These are phyloP conservation scores for Columbina picui DNA, from an alignment of 2,113 vertebrate species.

Conservation along the genomic window DNA sequence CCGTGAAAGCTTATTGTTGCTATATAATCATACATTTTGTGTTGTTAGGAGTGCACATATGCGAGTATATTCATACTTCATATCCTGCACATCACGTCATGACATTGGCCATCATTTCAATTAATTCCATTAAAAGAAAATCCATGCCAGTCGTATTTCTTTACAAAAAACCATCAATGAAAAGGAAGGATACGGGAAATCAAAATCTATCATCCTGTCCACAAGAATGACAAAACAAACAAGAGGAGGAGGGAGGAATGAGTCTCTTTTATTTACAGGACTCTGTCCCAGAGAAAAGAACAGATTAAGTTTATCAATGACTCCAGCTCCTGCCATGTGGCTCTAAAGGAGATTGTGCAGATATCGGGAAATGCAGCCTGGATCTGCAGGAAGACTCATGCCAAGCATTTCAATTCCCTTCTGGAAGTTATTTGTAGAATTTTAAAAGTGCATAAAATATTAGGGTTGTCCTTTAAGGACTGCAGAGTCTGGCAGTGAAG, in stretches of 20 bases:
- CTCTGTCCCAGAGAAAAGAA: not conserved
- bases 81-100: not conserved
- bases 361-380: not conserved
- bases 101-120: not conserved
- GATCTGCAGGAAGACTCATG: not conserved
- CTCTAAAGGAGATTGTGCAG: not conserved
- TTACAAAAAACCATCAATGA: not conserved
- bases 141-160: not conserved
- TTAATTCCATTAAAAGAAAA: not conserved
- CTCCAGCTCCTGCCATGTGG: not conserved
- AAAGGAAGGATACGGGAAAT: not conserved
- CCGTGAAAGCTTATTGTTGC: not conserved
- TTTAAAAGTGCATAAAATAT: not conserved
- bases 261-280: not conserved
- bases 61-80: not conserved
- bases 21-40: not conserved
- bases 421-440: not conserved
- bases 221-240: not conserved
- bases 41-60: not conserved
- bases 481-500: not conserved
- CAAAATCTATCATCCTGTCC: not conserved
- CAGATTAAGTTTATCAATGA: not conserved
- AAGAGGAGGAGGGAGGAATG: not conserved
- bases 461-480: not conserved
- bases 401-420: not conserved